These are phyloP conservation scores for Ylistrum balloti DNA, from an alignment of 1,140 invertebrate species.

Conservation along the genomic window DNA sequence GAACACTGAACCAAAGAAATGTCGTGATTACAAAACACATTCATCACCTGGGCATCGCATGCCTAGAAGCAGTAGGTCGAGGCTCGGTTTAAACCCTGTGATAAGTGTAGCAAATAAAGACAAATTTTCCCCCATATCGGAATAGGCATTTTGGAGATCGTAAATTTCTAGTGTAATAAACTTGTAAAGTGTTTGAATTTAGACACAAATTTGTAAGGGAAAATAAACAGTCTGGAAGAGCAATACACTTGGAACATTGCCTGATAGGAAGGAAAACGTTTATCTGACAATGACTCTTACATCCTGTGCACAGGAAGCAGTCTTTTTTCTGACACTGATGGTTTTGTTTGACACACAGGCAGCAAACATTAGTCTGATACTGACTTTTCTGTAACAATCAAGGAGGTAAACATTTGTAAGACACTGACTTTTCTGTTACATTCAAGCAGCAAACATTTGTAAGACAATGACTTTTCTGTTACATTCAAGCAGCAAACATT, in stretches of 20 bases:
- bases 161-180: constrained; percentile 29
- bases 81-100: not conserved
- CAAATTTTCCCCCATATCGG: constrained; percentile 4
- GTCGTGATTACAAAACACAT: constrained; percentile 25
- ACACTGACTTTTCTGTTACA: not conserved
- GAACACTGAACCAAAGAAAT: not conserved
- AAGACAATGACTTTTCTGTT: not conserved
- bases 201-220: not conserved
- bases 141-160: constrained; percentile 3
- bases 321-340: not conserved
- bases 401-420: not conserved
- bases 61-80: not conserved
- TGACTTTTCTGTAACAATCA: not conserved
- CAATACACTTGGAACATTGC: not conserved
- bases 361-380: no score
- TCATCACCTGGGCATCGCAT: not conserved
- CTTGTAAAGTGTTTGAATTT: constrained; percentile 4
- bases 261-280: not conserved
- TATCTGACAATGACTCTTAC: not conserved
- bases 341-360: no score
- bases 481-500: not conserved
- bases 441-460: not conserved
- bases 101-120: constrained; percentile 40
- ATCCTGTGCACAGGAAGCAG: not conserved
- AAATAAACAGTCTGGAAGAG: not conserved